A percentile compares a stretch with the other conserved stretches of the same genome.
These are phyloP conservation scores for Rhimphoctona megacephalus DNA, from an alignment of 2,888 invertebrate genomes.

Conservation along the genomic window DNA sequence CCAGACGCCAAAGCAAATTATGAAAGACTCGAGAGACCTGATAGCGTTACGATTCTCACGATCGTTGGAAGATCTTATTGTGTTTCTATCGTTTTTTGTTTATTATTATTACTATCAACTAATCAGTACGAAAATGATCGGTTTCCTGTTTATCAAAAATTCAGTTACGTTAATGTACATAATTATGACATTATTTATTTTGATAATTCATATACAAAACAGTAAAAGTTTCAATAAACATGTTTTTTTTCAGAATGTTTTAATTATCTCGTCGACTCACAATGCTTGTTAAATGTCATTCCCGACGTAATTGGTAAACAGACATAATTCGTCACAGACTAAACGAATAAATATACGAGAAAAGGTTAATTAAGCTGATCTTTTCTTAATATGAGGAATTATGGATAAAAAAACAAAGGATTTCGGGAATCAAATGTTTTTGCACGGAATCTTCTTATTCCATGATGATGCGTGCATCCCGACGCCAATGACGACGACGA, in stretches of 20 bases:
- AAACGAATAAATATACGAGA: not conserved
- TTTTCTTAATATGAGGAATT: not conserved
- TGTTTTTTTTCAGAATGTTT: not conserved
- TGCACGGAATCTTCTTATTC: conserved; percentile 6
- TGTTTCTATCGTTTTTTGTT: too few relatives aligned
- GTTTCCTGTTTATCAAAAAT: not conserved
- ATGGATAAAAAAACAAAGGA: conserved; percentile 11
- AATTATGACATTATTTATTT: not conserved
- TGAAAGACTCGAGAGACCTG: not conserved
- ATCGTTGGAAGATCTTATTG: too few relatives aligned
- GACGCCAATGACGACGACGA: conserved; percentile 6
- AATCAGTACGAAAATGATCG: not conserved
- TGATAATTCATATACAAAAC: not conserved
- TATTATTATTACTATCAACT: not conserved
- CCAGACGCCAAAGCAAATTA: conserved; percentile 23
- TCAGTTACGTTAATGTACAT: not conserved
- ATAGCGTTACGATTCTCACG: too few relatives aligned
- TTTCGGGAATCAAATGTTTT: conserved; percentile 19
- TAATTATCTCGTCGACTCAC: not conserved
- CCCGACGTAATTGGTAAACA: not conserved
- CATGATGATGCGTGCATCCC: conserved; percentile 18
- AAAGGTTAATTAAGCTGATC: not conserved
- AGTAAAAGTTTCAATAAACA: not conserved
- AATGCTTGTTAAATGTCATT: not conserved
- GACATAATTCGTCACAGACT: not conserved